A percentile compares a stretch with the other conserved stretches of the same genome.
Evolutionary conservation across 37 sponge, comb jelly and placozoan genomes (phyloP).

Genomic region (Beroe ovata): DNA sequence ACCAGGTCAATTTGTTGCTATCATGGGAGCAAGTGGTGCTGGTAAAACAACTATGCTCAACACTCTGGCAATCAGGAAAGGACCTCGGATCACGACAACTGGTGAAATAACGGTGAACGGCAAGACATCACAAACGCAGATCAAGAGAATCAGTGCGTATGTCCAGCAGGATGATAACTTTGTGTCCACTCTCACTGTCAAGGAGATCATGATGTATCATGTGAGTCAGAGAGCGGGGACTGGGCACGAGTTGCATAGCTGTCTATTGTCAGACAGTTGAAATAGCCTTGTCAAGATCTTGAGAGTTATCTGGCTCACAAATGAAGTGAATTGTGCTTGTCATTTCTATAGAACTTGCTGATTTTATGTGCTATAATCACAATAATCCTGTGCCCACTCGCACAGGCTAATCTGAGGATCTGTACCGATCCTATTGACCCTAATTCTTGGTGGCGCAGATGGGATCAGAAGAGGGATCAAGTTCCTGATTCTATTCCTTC

Average conservation of each 20-base stretch:
- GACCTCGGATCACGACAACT: background rate
- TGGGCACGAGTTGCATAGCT: no score
- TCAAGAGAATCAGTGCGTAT: constrained; percentile 67
- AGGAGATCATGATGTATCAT: constrained; percentile 71
- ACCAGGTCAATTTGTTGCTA: constrained; percentile 25
- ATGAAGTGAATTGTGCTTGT: no score
- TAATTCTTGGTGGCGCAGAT: background rate
- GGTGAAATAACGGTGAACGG: constrained; percentile 40
- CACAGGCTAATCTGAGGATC: no score
- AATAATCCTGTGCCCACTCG: no score
- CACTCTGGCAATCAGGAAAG: constrained; percentile 30
- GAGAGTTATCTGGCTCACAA: no score
- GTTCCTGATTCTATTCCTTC: background rate
- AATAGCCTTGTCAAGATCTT: no score
- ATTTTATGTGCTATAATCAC: no score
- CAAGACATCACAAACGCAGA: background rate
- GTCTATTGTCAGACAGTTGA: no score
- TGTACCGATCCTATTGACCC: background rate
- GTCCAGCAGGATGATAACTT: constrained; percentile 74
- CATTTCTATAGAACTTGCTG: no score
- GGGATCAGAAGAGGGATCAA: background rate
- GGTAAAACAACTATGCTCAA: constrained; percentile 30
- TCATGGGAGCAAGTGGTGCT: constrained; percentile 54
- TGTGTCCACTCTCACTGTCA: constrained; percentile 70
- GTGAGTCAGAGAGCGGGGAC: no score